Percentiles rank a stretch among this genome's conserved stretches.
Evolutionary conservation across 2,113 vertebrate species (phyloP).

Genomic region (Pedetes capensis): DNA sequence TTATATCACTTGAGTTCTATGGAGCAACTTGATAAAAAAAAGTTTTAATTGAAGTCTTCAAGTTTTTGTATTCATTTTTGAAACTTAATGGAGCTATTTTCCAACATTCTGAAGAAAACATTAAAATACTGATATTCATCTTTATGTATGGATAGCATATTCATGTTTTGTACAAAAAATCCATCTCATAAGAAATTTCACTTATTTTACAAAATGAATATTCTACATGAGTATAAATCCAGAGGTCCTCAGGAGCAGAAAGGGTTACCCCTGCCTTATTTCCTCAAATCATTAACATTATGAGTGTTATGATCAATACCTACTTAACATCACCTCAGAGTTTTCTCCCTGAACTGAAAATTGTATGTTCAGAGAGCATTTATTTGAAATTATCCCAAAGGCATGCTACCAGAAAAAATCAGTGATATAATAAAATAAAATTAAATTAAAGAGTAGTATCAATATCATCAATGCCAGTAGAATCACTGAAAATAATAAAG

Average conservation of each 20-base stretch:
- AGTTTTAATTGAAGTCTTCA: neutral
- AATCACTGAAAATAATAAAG: conserved; percentile 17
- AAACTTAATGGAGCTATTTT: neutral
- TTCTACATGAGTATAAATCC: neutral
- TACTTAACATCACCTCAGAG: neutral
- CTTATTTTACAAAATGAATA: neutral
- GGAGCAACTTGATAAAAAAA: neutral
- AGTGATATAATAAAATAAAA: neutral
- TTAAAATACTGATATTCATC: neutral
- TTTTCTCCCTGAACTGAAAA: neutral
- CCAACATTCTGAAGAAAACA: neutral
- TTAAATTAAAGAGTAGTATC: neutral
- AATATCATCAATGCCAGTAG: neutral
- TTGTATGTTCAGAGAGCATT: neutral
- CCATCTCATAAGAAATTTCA: neutral
- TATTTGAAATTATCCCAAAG: neutral
- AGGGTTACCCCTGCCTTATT: neutral
- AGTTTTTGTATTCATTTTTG: neutral
- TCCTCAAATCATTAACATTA: neutral
- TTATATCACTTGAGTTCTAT: neutral
- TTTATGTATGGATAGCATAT: neutral
- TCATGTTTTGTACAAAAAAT: neutral
- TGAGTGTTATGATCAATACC: neutral
- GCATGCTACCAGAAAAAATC: neutral
- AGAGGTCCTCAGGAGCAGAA: neutral